Conservation (phyloP, 1,140 invertebrate species). For the Cardiocondyla obscurior region DNA sequence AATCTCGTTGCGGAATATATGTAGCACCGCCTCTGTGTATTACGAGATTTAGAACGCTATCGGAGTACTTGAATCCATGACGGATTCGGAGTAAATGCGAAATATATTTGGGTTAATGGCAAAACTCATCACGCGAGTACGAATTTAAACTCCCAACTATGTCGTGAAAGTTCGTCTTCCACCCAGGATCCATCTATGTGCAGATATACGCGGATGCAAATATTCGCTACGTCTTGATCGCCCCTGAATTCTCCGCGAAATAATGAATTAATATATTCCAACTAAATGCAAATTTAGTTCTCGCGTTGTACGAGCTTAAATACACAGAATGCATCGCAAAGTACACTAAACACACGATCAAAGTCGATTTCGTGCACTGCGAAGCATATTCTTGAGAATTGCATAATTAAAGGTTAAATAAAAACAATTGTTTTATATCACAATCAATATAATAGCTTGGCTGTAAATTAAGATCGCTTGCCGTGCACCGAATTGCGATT, state of each 20-base stretch:
- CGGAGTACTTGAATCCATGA: background rate
- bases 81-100: conserved; percentile 25
- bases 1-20: background rate
- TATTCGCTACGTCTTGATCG: conserved; percentile 37
- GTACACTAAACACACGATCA: background rate
- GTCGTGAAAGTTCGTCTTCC: conserved; percentile 41
- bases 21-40: background rate
- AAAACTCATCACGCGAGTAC: conserved; percentile 46
- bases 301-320: background rate
- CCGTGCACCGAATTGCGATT: conserved; percentile 19
- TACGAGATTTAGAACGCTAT: conserved; percentile 5
- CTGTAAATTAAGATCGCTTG: conserved; percentile 15
- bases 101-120: conserved; percentile 55
- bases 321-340: background rate
- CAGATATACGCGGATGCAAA: conserved; percentile 40
- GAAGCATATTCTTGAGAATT: background rate
- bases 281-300: conserved; percentile 21
- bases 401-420: background rate
- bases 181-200: conserved; percentile 22
- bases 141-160: conserved; percentile 48
- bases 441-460: background rate
- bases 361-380: background rate
- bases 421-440: background rate
- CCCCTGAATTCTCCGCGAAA: conserved; percentile 16
- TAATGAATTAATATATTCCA: conserved; percentile 36